phyloP scores from a whole-genome alignment of 2,888 invertebrate species.

The Petrophora chlorosata region DNA sequence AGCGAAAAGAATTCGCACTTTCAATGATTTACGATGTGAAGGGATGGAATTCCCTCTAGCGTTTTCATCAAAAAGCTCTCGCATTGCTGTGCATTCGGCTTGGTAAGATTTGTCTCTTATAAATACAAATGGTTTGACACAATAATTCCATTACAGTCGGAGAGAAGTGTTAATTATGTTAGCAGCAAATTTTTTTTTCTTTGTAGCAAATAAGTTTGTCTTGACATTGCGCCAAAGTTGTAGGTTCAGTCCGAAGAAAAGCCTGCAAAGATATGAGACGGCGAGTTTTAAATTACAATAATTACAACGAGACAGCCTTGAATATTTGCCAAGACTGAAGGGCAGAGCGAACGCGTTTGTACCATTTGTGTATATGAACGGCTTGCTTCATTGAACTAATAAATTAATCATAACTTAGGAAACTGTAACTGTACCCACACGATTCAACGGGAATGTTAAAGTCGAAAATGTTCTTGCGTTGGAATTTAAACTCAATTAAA shows the following conservation, averaged over 20 bases:
- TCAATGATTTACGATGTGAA: background rate
- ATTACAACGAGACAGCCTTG: conserved; percentile 27
- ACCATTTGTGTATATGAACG: conserved; percentile 2
- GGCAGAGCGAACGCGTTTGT: background rate
- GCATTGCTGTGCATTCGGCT: too few species aligned
- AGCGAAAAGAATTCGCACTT: background rate
- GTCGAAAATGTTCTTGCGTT: conserved; percentile 28
- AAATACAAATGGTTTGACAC: too few species aligned
- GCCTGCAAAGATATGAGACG: conserved; percentile 21
- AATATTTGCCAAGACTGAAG: conserved; percentile 28
- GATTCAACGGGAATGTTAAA: conserved; percentile 37
- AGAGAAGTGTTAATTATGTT: too few species aligned
- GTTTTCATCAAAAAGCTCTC: too few species aligned
- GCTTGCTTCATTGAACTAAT: conserved; percentile 24
- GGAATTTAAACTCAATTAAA: conserved; percentile 26
- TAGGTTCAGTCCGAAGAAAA: conserved; percentile 26
- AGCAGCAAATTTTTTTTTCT: conserved; percentile 2
- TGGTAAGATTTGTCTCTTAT: background rate
- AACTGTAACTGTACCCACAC: conserved; percentile 43
- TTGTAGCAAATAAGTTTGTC: conserved; percentile 22
- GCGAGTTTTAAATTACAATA: conserved; percentile 32
- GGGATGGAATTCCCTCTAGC: too few species aligned
- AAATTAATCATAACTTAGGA: conserved; percentile 42
- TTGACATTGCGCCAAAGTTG: conserved; percentile 32
- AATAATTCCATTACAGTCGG: too few species aligned